phyloP scores from a whole-genome alignment of 2,113 vertebrate genomes.

The Carassius auratus region DNA sequence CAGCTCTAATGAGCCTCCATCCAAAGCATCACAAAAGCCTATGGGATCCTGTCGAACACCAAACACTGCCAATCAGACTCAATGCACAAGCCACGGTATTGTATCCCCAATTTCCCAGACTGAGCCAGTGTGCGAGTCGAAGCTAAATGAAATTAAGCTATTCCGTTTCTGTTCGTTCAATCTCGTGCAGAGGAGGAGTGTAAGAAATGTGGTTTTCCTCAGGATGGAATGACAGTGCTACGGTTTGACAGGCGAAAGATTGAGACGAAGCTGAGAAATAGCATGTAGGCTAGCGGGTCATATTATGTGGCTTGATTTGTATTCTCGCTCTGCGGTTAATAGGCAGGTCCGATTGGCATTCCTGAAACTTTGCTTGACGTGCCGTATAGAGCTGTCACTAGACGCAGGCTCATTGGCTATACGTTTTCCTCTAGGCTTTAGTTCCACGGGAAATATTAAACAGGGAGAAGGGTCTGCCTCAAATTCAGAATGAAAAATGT shows the following conservation, averaged over 20 bases:
- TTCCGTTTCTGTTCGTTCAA: conserved; percentile 25
- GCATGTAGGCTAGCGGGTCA: conserved; percentile 30
- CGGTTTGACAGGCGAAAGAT: conserved; percentile 31
- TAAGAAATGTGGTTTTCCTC: neutral
- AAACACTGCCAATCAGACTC: conserved; percentile 53
- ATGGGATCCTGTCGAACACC: conserved; percentile 26
- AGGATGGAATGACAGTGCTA: conserved; percentile 31
- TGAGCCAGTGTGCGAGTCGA: neutral
- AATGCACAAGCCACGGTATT: conserved; percentile 19
- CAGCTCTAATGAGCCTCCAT: conserved; percentile 56
- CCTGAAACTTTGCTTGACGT: conserved; percentile 36
- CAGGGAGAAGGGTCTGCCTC: conserved; percentile 12
- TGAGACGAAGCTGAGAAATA: conserved; percentile 32
- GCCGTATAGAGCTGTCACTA: conserved; percentile 25
- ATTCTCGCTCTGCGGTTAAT: conserved; percentile 49
- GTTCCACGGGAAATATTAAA: conserved; percentile 43
- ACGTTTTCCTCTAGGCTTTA: conserved; percentile 28
- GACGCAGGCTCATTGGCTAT: neutral
- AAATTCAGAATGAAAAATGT: conserved; percentile 44
- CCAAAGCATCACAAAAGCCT: conserved; percentile 49
- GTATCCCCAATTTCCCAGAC: conserved; percentile 22
- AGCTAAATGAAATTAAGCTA: conserved; percentile 14
- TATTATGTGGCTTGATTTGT: conserved; percentile 49
- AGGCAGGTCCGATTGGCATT: conserved; percentile 45
- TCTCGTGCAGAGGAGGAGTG: conserved; percentile 33